Evolutionary conservation across 2,888 invertebrate species (phyloP), one percentile per base, ranked within the genome.

Genomic region (Tinea semifulvella): DNA sequence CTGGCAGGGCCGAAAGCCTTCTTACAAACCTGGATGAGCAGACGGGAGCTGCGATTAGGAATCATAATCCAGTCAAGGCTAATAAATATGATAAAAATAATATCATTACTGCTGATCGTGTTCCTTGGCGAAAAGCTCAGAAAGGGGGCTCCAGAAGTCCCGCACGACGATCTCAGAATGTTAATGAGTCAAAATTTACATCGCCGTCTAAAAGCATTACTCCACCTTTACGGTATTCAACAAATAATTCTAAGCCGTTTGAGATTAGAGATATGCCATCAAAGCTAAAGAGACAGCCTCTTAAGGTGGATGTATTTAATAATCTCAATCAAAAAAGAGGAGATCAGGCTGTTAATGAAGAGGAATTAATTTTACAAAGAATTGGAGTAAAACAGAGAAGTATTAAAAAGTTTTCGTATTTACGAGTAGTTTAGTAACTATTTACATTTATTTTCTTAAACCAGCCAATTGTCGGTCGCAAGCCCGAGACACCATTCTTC

Each of bases 21-120:
- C 76, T 92, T 14, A 91, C 89, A 57, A 88, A 87, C 57, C 66
- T 92, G 17, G 91, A 92, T 56, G 85, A 90, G 56, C 87, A 88
- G 62, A 90, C 91, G 17, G 90, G 89, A 1, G 84, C 73, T 14
- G 90, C 87, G 13, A 60, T 88, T 39, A 79, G 82, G 43, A 71
- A 68, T 53, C 68, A 71, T 48, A 63, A 38, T 14, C 13, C n/a
- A 4, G 13, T 8, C 64, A 58, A 40, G 14, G 13, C 13, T 6
- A 20, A 20, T 7, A 40, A 40, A 40, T 22, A 10, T 10, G 19
- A 11, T 6, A 22, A 22, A 22, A 40, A 40, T 22, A 16, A 40
- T 20, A 5, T 5, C 5, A 8, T 5, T 5, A 11, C 5, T 31
- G 6, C 11, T 5, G 25, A 22, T 22, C 25, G 6, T 7, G 25